These are phyloP conservation scores for Nomada hirtipes DNA, from an alignment of 2,888 invertebrate species.

Conservation along the genomic window DNA sequence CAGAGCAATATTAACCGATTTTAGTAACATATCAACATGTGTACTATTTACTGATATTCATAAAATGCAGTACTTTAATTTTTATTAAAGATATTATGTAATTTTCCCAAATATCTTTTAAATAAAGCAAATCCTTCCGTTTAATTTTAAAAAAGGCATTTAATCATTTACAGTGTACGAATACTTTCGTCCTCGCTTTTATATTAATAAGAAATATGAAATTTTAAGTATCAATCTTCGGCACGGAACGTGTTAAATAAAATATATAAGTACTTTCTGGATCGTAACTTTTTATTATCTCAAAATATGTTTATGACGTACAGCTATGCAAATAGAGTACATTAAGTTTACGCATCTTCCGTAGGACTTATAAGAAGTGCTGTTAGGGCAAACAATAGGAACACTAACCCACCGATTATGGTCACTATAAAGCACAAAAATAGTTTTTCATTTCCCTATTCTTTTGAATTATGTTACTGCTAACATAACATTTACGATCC, in stretches of 20 bases:
- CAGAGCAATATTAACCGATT: too few relatives aligned
- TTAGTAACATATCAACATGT: too few relatives aligned
- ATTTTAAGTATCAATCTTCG: too few relatives aligned
- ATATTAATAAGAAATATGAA: too few relatives aligned
- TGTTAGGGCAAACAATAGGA: constrained; percentile 96
- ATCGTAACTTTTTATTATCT: constrained; percentile 5
- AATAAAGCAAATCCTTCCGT: too few relatives aligned
- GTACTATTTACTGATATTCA: too few relatives aligned
- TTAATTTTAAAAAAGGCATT: too few relatives aligned
- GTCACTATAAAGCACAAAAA: constrained; percentile 90
- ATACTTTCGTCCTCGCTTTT: too few relatives aligned
- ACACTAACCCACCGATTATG: constrained; percentile 97
- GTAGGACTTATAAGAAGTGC: constrained; percentile 94
- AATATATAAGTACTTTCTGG: constrained; percentile 24
- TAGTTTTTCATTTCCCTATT: not conserved
- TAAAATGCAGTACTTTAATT: too few relatives aligned
- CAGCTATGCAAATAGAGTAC: constrained; percentile 10
- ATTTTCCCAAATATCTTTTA: too few relatives aligned
- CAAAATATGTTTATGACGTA: constrained; percentile 9
- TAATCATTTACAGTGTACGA: too few relatives aligned
- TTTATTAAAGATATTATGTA: too few relatives aligned
- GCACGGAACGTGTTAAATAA: not conserved
- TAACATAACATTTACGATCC: constrained; percentile 11
- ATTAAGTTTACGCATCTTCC: constrained; percentile 75
- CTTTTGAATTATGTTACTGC: not conserved